Evolutionary conservation across 2,113 vertebrate species (phyloP).

Genomic region (Cyanistes caeruleus): DNA sequence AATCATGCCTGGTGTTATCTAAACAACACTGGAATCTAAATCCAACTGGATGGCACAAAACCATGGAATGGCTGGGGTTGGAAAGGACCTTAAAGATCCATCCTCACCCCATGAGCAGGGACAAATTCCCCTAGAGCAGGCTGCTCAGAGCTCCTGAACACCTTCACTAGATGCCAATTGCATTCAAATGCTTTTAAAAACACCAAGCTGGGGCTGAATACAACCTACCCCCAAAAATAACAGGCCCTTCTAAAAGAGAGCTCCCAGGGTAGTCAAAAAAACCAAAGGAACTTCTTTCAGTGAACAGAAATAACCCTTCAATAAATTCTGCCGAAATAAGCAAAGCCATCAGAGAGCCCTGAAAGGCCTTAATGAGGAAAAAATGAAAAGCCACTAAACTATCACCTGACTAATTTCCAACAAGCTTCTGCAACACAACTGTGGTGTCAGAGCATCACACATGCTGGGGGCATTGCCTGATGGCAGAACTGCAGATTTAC

Average conservation of each 20-base stretch:
- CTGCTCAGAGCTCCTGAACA: background rate
- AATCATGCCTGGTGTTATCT: background rate
- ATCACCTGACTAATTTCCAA: background rate
- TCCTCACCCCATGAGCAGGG: background rate
- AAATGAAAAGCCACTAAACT: background rate
- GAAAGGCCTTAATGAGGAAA: background rate
- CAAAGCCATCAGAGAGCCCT: background rate
- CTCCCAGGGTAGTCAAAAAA: background rate
- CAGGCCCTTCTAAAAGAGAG: background rate
- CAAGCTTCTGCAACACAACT: background rate
- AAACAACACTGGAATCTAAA: background rate
- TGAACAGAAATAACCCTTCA: background rate
- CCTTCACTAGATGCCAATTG: background rate
- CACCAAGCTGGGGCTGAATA: background rate
- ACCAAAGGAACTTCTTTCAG: background rate
- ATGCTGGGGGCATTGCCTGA: background rate
- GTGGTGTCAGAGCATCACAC: background rate
- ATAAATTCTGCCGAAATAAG: background rate
- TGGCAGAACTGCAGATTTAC: background rate
- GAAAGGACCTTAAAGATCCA: background rate
- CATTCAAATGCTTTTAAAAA: background rate
- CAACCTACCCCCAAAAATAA: background rate
- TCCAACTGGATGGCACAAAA: background rate
- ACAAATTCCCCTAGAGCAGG: background rate
- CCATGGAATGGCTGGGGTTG: background rate